Base-by-base conservation (phyloP, 2,888 invertebrate species). In the Tipula unca region DNA sequence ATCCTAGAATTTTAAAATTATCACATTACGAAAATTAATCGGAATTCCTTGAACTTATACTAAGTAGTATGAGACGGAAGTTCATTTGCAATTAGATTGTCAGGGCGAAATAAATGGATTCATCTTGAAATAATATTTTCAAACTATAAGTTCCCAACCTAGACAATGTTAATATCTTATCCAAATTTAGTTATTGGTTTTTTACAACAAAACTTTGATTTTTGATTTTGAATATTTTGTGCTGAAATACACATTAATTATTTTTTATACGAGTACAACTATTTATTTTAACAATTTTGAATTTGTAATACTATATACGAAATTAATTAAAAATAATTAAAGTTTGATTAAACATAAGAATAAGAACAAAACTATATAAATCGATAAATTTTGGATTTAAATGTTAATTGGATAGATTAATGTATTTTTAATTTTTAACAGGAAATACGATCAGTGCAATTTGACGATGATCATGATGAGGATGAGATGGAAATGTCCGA, bases 401-500 rank as follows among this genome's bases (percentile, higher is more conserved):
- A 69, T 69, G 4, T 69, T 69, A 69, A 69, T 69, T 69, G n/a
- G 17, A 5, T 48, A 25, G 8, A 25, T 69, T 69, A 69, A 69
- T 69, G 25, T 25, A 69, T 69, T 69, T 20, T 69, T 25, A 69
- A 83, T 32, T n/a, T 83, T 36, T 39, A 84, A 84, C 39, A 91
- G 91, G 91, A 91, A 88, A 88, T 91, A 84, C 89, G 90, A 82
- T 89, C 90, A 17, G 89, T 90, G 84, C 90, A 90, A 90, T 90
- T 85, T 85, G 86, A 85, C 32, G 86, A 85, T 85, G 17, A 85
- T 36, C 86, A 86, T 87, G 94, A 94, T 69, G 96, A 96, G 88
- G 96, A 95, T 88, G 96, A 96, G 91, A 96, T 96, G 96, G 96
- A 96, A 88, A 94, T 96, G 88, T 96, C 96, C 0, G 96, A 96